Percentiles rank a stretch among this genome's conserved stretches.
These are phyloP conservation scores for Limnephilus auricula DNA, from an alignment of 2,888 invertebrate genomes.

Conservation along the genomic window DNA sequence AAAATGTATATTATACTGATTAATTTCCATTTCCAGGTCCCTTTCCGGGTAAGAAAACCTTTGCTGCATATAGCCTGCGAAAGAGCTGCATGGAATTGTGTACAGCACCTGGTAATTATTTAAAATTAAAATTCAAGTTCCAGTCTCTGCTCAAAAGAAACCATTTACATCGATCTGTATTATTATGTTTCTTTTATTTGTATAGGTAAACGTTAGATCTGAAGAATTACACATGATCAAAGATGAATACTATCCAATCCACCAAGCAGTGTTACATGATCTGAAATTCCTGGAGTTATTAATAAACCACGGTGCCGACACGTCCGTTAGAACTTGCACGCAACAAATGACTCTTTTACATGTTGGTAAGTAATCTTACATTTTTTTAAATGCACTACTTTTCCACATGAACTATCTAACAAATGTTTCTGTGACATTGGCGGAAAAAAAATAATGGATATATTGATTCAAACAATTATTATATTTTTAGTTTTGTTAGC, in stretches of 20 bases:
- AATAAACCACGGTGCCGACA: slow-evolving; percentile 83
- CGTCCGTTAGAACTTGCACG: slow-evolving; percentile 83
- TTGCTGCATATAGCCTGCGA: slow-evolving; percentile 84
- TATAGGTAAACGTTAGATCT: slow-evolving; percentile 71
- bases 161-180: neutral
- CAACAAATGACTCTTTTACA: slow-evolving; percentile 85
- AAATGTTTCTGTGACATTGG: neutral
- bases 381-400: neutral
- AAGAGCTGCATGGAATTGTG: slow-evolving; percentile 84
- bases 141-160: neutral
- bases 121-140: neutral
- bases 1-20: neutral
- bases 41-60: slow-evolving; percentile 79
- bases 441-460: neutral
- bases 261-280: slow-evolving; percentile 85
- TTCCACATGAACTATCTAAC: neutral
- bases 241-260: slow-evolving; percentile 88
- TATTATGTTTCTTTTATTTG: neutral
- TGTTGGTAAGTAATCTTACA: slow-evolving; percentile 73
- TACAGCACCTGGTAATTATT: slow-evolving; percentile 80
- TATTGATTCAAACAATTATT: neutral
- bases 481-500: slow-evolving; percentile 79
- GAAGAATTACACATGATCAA: slow-evolving; percentile 85
- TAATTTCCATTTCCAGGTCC: slow-evolving; percentile 69
- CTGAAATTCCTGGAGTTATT: slow-evolving; percentile 82